phyloP scores from a whole-genome alignment of 2,888 invertebrate species.

The Xiphydria camelus region DNA sequence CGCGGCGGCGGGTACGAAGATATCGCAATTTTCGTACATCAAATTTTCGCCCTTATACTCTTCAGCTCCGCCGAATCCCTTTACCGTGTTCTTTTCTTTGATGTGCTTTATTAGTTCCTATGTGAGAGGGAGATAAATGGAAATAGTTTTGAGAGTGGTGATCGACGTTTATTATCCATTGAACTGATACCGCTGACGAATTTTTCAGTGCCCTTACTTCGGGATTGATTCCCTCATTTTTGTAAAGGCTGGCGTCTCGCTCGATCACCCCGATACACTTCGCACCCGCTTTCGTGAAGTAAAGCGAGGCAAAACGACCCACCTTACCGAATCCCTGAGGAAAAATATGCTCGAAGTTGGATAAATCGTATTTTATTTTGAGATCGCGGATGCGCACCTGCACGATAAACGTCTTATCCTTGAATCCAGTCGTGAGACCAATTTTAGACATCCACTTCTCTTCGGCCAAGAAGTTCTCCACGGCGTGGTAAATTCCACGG shows the following conservation, averaged over 20 bases:
- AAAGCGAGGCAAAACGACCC: constrained; percentile 74
- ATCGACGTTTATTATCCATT: not conserved
- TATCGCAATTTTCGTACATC: constrained; percentile 76
- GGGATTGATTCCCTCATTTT: constrained; percentile 71
- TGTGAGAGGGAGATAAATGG: constrained; percentile 41
- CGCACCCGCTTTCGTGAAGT: constrained; percentile 70
- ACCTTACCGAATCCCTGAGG: constrained; percentile 78
- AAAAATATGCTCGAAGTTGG: too few relatives aligned
- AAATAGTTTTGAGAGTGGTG: too few relatives aligned
- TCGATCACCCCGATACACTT: constrained; percentile 74
- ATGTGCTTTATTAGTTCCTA: constrained; percentile 59
- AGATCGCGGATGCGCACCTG: constrained; percentile 56
- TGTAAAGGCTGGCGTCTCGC: constrained; percentile 66
- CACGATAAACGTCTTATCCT: constrained; percentile 77
- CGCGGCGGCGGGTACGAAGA: constrained; percentile 78
- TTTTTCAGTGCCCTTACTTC: too few relatives aligned
- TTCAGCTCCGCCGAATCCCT: constrained; percentile 68
- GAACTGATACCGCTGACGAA: too few relatives aligned
- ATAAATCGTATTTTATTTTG: too few relatives aligned
- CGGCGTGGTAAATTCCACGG: constrained; percentile 74
- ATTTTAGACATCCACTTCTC: constrained; percentile 72
- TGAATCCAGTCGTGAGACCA: constrained; percentile 64
- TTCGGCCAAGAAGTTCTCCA: constrained; percentile 73
- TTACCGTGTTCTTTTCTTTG: constrained; percentile 63
- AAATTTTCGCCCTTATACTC: constrained; percentile 64